Conservation (phyloP, 2,113 vertebrate genomes). For the Onychostruthus taczanowskii region DNA sequence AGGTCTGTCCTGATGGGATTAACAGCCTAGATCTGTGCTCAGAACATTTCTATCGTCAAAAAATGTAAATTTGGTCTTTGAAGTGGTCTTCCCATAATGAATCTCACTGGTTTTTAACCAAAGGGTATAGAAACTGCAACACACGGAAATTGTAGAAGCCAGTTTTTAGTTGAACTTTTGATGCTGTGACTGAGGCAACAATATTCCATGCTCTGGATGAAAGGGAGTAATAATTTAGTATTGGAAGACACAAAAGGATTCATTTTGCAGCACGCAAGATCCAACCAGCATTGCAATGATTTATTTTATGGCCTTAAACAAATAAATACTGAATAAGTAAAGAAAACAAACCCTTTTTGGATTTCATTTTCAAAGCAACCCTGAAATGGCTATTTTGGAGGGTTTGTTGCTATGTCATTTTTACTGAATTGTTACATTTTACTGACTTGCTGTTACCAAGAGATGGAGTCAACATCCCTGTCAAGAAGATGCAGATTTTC, state of each 20-base stretch:
- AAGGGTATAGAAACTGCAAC: constrained; percentile 1
- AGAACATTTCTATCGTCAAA: background rate
- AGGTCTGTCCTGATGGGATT: background rate
- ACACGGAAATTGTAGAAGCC: background rate
- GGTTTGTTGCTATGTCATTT: background rate
- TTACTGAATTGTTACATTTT: background rate
- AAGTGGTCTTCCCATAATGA: constrained; percentile 16
- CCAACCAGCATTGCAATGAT: background rate
- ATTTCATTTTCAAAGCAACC: background rate
- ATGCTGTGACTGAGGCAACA: background rate
- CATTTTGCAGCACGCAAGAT: background rate
- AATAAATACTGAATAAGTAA: background rate
- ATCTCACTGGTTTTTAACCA: background rate
- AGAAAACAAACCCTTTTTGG: background rate
- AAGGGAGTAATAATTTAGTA: background rate
- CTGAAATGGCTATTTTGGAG: background rate
- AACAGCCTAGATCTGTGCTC: background rate
- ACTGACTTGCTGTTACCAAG: background rate
- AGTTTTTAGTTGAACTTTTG: background rate
- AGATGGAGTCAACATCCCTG: background rate
- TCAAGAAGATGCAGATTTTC: background rate
- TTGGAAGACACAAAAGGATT: background rate
- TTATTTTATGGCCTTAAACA: background rate
- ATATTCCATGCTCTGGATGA: background rate
- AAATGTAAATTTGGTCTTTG: background rate